Evolutionary conservation across 1,140 invertebrate species (phyloP).

Genomic region (Dendrolimus kikuchii): DNA sequence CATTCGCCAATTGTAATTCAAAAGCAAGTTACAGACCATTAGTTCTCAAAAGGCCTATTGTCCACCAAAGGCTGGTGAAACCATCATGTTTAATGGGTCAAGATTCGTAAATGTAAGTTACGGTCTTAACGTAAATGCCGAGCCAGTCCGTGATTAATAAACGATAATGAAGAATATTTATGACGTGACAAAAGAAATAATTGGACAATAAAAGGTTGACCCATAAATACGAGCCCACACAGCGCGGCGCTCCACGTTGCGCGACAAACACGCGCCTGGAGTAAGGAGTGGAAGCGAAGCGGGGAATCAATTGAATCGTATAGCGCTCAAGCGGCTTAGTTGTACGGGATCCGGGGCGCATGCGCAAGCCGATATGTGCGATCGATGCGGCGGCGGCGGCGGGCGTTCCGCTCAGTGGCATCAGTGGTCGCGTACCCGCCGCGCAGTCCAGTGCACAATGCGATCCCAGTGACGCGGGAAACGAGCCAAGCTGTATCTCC

Average conservation of each 20-base stretch:
- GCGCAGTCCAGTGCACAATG: conserved; percentile 58
- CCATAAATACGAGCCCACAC: too few relatives aligned
- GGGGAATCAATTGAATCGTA: conserved; percentile 18
- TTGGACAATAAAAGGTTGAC: too few relatives aligned
- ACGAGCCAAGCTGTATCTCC: conserved; percentile 67
- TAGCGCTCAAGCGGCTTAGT: conserved; percentile 43
- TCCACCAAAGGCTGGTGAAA: too few relatives aligned
- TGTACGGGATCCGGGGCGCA: conserved; percentile 26
- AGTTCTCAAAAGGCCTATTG: too few relatives aligned
- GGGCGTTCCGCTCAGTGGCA: conserved; percentile 1
- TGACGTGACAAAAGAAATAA: too few relatives aligned
- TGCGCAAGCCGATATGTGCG: conserved; percentile 31
- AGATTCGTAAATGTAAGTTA: too few relatives aligned
- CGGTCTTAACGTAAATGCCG: too few relatives aligned
- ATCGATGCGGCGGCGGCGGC: conserved; percentile 47
- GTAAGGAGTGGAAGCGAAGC: not conserved
- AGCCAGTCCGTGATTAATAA: too few relatives aligned
- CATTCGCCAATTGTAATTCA: too few relatives aligned
- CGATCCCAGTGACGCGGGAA: conserved; percentile 57
- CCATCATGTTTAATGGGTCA: too few relatives aligned
- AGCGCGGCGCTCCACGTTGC: conserved; percentile 6
- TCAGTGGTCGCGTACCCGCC: conserved; percentile 58
- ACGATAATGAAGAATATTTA: too few relatives aligned
- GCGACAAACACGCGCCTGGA: conserved; percentile 11
- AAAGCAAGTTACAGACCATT: too few relatives aligned